A percentile compares a stretch with the other conserved stretches of the same genome.
These are phyloP conservation scores for Litocranius walleri DNA, from an alignment of 2,113 vertebrate species.

Conservation along the genomic window DNA sequence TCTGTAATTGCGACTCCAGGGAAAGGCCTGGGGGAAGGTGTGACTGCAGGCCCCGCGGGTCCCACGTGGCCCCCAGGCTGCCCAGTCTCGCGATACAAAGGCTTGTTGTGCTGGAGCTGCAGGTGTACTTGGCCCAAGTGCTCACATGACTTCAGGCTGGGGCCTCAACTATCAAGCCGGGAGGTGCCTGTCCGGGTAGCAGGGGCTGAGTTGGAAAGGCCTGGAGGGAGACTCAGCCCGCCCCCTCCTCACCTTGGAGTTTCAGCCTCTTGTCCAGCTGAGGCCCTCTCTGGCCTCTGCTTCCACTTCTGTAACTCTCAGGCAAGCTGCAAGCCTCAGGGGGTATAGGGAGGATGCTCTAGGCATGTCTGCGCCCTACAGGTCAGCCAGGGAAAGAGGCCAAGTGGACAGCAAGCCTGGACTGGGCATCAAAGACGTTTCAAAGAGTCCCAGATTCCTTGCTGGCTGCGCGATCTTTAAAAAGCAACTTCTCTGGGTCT, in stretches of 20 bases:
- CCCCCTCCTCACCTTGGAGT: neutral
- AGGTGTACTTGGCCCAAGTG: neutral
- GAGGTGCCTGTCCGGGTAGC: neutral
- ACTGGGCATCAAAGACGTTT: neutral
- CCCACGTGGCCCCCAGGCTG: neutral
- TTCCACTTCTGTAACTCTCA: neutral
- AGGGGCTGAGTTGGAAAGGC: neutral
- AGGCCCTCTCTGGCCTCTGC: neutral
- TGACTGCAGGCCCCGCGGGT: too few species aligned
- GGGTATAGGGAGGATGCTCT: accelerated
- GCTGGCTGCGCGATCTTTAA: accelerated
- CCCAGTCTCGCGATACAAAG: neutral
- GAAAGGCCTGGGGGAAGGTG: neutral
- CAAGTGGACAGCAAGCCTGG: neutral
- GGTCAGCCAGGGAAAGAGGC: neutral
- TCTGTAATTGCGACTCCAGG: neutral
- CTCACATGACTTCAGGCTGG: neutral
- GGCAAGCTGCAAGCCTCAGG: accelerated
- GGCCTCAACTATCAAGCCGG: neutral
- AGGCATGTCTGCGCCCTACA: accelerated
- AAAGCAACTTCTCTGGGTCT: neutral
- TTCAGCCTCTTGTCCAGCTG: accelerated
- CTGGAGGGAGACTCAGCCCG: neutral
- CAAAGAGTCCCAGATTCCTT: neutral
- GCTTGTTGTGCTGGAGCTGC: too few species aligned